These are phyloP conservation scores for Halcyon leucocephala DNA, from an alignment of 2,797 vertebrate species.

Conservation along the genomic window DNA sequence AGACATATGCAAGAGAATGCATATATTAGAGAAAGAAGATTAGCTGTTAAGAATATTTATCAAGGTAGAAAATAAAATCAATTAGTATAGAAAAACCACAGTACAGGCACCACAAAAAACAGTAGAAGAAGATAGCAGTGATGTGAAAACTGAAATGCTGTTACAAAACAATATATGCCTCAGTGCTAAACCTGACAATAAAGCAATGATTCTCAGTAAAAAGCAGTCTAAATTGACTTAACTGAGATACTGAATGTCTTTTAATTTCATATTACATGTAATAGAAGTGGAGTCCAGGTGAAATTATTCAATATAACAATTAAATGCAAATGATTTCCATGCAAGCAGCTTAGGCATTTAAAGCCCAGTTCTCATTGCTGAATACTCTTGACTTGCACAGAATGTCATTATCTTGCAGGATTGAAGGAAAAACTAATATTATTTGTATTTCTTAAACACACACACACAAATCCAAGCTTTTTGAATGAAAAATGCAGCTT, in stretches of 20 bases:
- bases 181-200: background rate
- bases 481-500: slow-evolving; percentile 1
- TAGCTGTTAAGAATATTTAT: slow-evolving; percentile 60
- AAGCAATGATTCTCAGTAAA: background rate
- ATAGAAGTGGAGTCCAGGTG: background rate
- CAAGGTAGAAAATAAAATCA: slow-evolving; percentile 62
- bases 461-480: background rate
- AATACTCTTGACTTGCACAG: background rate
- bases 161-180: background rate
- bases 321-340: background rate
- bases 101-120: slow-evolving; percentile 23
- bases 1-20: slow-evolving; percentile 55
- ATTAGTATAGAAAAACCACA: slow-evolving; percentile 38
- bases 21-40: slow-evolving; percentile 62
- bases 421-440: background rate
- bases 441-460: slow-evolving; percentile 47
- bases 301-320: background rate
- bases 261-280: background rate
- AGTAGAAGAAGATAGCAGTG: slow-evolving; percentile 17
- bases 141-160: slow-evolving; percentile 30
- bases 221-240: background rate
- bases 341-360: background rate
- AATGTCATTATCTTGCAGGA: background rate
- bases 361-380: background rate
- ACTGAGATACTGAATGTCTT: background rate